These are phyloP conservation scores for Daubentonia madagascariensis DNA, from an alignment of 2,113 vertebrate genomes.

Conservation along the genomic window DNA sequence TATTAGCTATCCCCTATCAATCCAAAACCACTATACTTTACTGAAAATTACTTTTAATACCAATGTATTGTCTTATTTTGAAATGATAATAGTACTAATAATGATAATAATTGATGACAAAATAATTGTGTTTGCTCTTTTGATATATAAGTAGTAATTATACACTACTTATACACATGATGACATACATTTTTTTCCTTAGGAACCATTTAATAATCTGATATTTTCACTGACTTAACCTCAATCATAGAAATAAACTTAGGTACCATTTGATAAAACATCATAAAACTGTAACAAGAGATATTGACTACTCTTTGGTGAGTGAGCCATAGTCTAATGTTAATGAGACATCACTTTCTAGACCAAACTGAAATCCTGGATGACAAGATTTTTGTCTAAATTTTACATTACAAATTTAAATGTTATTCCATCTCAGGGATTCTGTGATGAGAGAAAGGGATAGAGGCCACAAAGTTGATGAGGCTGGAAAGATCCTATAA, in stretches of 20 bases:
- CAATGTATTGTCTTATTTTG: background rate
- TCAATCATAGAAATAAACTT: background rate
- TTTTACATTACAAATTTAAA: background rate
- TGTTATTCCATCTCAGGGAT: background rate
- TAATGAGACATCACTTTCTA: background rate
- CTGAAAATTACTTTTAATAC: background rate
- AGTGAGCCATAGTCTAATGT: background rate
- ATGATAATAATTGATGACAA: background rate
- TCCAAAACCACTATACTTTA: background rate
- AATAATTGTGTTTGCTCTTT: background rate
- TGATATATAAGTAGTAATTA: background rate
- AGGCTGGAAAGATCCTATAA: background rate
- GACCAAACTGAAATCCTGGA: background rate
- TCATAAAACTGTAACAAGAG: background rate
- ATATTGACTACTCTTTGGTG: rapidly evolving
- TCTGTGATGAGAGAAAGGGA: background rate
- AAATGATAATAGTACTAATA: background rate
- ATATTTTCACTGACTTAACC: background rate
- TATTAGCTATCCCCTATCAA: background rate
- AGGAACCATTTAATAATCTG: background rate
- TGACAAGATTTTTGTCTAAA: background rate
- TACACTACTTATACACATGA: background rate
- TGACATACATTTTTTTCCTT: background rate
- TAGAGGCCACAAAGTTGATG: rapidly evolving
- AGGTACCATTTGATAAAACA: background rate